phyloP scores from a whole-genome alignment of 2,113 vertebrate genomes.

The Neolamprologus devosi region DNA sequence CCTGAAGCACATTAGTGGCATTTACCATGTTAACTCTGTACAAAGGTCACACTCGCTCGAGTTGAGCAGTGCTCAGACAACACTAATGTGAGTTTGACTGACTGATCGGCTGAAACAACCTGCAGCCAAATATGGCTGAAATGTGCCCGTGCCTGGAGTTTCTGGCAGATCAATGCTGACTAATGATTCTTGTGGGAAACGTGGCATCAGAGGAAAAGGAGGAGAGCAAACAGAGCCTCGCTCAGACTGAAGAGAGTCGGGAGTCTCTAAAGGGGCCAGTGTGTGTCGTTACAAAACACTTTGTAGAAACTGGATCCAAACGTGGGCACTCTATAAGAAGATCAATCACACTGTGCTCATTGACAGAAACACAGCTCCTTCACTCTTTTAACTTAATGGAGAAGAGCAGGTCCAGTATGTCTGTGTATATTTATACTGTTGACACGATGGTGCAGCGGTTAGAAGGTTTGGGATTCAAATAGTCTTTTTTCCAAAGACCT shows the following conservation, averaged over 20 bases:
- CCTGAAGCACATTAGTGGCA: background rate
- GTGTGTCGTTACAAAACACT: background rate
- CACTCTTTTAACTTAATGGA: background rate
- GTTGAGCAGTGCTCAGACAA: background rate
- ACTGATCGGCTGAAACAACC: background rate
- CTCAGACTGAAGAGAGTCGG: background rate
- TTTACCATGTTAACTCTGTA: background rate
- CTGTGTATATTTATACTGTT: background rate
- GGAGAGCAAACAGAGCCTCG: background rate
- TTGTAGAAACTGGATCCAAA: background rate
- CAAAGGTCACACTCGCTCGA: background rate
- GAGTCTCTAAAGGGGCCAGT: background rate
- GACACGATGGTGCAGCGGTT: background rate
- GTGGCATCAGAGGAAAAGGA: background rate
- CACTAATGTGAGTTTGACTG: background rate
- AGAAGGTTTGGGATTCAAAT: background rate
- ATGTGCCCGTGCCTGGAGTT: background rate
- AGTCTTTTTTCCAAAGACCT: background rate
- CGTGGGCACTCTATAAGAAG: background rate
- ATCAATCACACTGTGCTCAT: background rate
- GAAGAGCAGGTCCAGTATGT: background rate
- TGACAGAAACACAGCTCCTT: background rate
- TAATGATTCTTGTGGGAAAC: background rate
- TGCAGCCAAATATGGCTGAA: background rate
- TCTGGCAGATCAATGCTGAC: background rate